These are phyloP conservation scores for Eurosta solidaginis DNA, from an alignment of 1,140 invertebrate genomes.

Conservation along the genomic window DNA sequence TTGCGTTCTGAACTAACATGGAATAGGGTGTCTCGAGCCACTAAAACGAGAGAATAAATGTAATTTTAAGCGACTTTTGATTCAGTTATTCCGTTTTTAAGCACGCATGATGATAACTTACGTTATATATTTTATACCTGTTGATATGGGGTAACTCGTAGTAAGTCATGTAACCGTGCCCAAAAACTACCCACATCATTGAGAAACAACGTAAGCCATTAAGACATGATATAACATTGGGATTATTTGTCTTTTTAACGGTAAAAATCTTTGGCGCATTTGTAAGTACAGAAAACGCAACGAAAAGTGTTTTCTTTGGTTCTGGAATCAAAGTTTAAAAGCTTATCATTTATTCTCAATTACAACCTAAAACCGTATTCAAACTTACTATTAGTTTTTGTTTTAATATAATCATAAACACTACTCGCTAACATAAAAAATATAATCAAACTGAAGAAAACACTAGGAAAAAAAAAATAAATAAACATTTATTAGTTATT, in stretches of 20 bases:
- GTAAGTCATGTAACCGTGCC: conserved; percentile 61
- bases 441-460: conserved; percentile 50
- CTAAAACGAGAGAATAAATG: conserved; percentile 40
- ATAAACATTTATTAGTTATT: background rate
- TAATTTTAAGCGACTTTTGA: background rate
- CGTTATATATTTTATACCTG: conserved; percentile 35
- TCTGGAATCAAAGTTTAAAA: conserved; percentile 18
- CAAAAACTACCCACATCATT: conserved; percentile 71
- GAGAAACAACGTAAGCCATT: conserved; percentile 67
- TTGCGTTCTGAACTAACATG: conserved; percentile 65
- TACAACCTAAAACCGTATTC: background rate
- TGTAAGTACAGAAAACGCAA: conserved; percentile 52
- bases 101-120: background rate
- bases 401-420: conserved; percentile 51
- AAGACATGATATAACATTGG: conserved; percentile 61
- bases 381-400: conserved; percentile 44
- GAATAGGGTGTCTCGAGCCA: conserved; percentile 62
- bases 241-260: conserved; percentile 46
- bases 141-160: conserved; percentile 42
- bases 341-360: no score
- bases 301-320: conserved; percentile 44
- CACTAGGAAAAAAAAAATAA: conserved; percentile 33
- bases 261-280: conserved; percentile 57
- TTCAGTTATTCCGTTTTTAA: no score
- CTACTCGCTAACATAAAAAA: conserved; percentile 50